Evolutionary conservation across 2,888 invertebrate species (phyloP).

Genomic region (Andricus curvator): DNA sequence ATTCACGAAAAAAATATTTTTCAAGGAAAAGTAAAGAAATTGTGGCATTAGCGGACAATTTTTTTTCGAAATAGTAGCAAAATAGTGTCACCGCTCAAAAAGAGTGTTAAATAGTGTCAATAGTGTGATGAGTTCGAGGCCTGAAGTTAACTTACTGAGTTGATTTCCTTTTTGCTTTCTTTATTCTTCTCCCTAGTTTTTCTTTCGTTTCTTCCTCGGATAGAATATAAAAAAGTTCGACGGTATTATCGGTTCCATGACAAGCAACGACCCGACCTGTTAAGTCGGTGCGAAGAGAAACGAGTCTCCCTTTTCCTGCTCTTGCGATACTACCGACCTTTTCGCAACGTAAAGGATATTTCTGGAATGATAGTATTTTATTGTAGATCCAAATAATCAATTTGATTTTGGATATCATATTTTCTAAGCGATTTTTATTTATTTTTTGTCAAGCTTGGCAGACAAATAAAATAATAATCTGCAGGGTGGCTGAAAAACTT

Average conservation of each 20-base stretch:
- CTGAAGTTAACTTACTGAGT: conserved; percentile 52
- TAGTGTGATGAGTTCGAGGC: no score
- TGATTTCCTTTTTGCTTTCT: conserved; percentile 85
- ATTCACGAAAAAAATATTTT: no score
- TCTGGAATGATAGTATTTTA: conserved; percentile 54
- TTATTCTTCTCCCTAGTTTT: conserved; percentile 87
- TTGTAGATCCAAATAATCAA: not conserved
- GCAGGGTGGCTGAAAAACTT: no score
- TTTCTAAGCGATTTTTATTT: not conserved
- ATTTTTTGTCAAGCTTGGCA: not conserved
- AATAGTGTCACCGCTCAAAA: no score
- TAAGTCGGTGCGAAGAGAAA: conserved; percentile 86
- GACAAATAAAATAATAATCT: not conserved
- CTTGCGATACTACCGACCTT: conserved; percentile 90
- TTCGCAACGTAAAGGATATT: conserved; percentile 86
- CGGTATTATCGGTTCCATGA: conserved; percentile 88
- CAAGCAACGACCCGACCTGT: conserved; percentile 88
- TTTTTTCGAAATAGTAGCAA: no score
- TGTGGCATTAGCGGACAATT: no score
- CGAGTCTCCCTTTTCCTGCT: conserved; percentile 88
- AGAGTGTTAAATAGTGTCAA: no score
- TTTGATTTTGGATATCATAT: conserved; percentile 2
- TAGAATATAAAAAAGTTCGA: conserved; percentile 92
- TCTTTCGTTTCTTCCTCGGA: conserved; percentile 86
- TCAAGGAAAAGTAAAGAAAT: no score